phyloP scores from a whole-genome alignment of 2,113 vertebrate species.

The Meriones unguiculatus region DNA sequence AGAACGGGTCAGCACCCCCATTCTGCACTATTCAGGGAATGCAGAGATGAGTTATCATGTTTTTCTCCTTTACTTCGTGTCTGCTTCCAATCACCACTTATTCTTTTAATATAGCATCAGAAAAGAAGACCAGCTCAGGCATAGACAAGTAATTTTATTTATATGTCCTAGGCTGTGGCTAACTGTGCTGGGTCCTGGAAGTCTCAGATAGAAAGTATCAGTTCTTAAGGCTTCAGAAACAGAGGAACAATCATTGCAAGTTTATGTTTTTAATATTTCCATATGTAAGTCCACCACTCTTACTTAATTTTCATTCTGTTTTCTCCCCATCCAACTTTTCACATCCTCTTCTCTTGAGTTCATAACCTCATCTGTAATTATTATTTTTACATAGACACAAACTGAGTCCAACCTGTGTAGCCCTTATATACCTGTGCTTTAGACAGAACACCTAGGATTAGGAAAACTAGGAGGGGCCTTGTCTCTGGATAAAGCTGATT shows the following conservation, averaged over 20 bases:
- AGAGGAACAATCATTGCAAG: not conserved
- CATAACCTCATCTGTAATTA: not conserved
- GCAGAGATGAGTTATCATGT: not conserved
- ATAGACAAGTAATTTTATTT: not conserved
- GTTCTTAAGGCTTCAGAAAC: not conserved
- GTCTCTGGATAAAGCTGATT: not conserved
- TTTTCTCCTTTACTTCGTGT: not conserved
- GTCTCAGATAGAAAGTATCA: not conserved
- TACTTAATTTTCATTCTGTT: not conserved
- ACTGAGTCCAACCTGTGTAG: not conserved
- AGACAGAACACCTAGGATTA: too few species aligned
- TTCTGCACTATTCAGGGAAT: not conserved
- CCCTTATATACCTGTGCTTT: not conserved
- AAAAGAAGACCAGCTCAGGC: conserved; percentile 22
- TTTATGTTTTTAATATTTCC: not conserved
- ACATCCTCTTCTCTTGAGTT: not conserved
- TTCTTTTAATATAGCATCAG: not conserved
- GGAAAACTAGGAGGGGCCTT: not conserved
- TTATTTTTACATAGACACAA: not conserved
- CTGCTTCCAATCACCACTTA: conserved; percentile 4
- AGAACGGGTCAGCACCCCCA: not conserved
- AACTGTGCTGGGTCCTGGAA: not conserved
- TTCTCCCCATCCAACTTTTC: not conserved
- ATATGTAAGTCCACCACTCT: not conserved
- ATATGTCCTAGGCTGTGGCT: not conserved